Evolutionary conservation across 2,888 invertebrate genomes (phyloP).

Genomic region (Spodoptera littoralis): DNA sequence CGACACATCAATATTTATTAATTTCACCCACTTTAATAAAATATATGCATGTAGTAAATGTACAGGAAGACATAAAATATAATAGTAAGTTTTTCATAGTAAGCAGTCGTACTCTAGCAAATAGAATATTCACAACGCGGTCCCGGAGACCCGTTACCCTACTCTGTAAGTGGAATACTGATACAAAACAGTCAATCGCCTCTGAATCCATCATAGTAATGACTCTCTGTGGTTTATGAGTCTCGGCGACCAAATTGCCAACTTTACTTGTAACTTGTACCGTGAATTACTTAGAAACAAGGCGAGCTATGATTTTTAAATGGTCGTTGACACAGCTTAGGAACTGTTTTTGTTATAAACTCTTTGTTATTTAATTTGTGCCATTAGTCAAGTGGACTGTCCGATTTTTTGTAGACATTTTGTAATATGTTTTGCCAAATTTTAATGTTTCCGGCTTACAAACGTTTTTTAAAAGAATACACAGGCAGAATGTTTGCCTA

Average conservation of each 20-base stretch:
- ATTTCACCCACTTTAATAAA: no score
- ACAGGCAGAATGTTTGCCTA: no score
- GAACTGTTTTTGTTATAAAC: not conserved
- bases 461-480: no score
- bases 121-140: slow-evolving; percentile 73
- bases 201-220: slow-evolving; percentile 64
- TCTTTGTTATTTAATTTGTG: not conserved
- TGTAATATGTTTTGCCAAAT: no score
- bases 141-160: slow-evolving; percentile 74
- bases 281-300: not conserved
- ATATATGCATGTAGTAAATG: slow-evolving; percentile 30
- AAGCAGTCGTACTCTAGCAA: slow-evolving; percentile 50
- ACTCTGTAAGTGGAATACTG: slow-evolving; percentile 76
- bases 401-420: no score
- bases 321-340: not conserved
- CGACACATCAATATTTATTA: no score
- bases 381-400: not conserved
- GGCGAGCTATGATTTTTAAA: slow-evolving; percentile 10
- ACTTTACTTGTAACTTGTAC: slow-evolving; percentile 18
- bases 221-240: slow-evolving; percentile 56
- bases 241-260: slow-evolving; percentile 27
- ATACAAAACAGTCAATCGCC: slow-evolving; percentile 67
- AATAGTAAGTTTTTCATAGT: slow-evolving; percentile 32
- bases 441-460: no score
- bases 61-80: slow-evolving; percentile 32